Evolutionary conservation across 2,888 invertebrate genomes (phyloP).

Genomic region (Drosophila parthenogenetica): DNA sequence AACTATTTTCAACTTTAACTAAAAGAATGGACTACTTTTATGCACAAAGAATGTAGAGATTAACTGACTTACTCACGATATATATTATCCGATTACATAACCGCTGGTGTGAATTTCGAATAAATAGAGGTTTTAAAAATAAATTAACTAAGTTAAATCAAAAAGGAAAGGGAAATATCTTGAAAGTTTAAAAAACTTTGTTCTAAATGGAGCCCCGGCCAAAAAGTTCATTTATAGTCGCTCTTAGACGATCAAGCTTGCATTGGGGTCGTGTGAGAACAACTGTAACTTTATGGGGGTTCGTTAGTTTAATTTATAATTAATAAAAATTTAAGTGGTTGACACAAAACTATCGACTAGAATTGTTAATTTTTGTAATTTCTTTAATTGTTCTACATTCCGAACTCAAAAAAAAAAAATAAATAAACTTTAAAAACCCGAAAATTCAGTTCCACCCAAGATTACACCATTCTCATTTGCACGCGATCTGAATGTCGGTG

Average conservation of each 20-base stretch:
- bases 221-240: not conserved
- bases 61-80: conserved; percentile 29
- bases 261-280: not conserved
- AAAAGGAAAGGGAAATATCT: no score
- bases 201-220: not conserved
- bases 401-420: conserved; percentile 19
- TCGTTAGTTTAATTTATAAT: not conserved
- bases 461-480: conserved; percentile 89
- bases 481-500: conserved; percentile 87
- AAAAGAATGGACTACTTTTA: conserved; percentile 19
- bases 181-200: not conserved
- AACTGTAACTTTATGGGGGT: not conserved
- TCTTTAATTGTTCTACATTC: conserved; percentile 26
- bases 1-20: not conserved
- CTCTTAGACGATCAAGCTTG: conserved; percentile 1
- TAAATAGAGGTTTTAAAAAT: not conserved
- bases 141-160: no score
- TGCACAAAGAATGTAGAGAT: conserved; percentile 24
- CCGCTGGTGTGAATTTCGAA: conserved; percentile 50
- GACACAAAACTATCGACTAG: conserved; percentile 1
- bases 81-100: conserved; percentile 39
- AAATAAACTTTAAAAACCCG: not conserved
- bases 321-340: not conserved
- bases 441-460: conserved; percentile 87
- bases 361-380: conserved; percentile 19